Percentiles rank a stretch among this genome's conserved stretches.
Conservation (phyloP, 2,888 invertebrate species). For the Gandaritis pyraliata region DNA sequence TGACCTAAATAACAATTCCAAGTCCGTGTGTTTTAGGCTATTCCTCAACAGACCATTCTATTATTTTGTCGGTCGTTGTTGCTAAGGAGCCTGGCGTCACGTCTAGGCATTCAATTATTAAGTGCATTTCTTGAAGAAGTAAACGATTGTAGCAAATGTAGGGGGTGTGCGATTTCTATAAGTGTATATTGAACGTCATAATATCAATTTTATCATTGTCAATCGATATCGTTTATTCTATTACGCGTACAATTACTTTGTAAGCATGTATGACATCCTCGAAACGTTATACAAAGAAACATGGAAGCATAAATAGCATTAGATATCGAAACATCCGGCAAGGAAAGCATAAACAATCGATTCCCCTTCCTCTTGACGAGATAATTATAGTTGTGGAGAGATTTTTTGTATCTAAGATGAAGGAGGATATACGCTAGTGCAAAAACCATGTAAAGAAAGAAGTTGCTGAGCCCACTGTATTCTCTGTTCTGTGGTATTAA, state of each 20-base stretch:
- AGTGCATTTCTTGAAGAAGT: too few species aligned
- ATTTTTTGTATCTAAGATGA: conserved; percentile 52
- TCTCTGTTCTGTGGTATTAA: too few species aligned
- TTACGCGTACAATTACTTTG: not conserved
- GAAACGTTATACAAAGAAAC: conserved; percentile 42
- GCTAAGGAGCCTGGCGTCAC: too few species aligned
- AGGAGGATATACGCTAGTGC: conserved; percentile 52
- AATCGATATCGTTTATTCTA: not conserved
- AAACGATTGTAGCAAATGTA: too few species aligned
- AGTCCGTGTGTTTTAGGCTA: too few species aligned
- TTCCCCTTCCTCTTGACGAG: conserved; percentile 64
- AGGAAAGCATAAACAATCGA: conserved; percentile 74
- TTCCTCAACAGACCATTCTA: too few species aligned
- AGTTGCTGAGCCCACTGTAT: conserved; percentile 34
- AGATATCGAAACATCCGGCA: conserved; percentile 66
- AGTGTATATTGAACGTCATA: too few species aligned
- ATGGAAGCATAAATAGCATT: conserved; percentile 50
- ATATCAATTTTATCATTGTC: not conserved
- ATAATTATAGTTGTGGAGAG: conserved; percentile 62
- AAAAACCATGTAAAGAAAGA: conserved; percentile 53
- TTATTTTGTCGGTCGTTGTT: too few species aligned
- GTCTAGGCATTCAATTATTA: too few species aligned
- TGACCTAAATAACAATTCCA: too few species aligned
- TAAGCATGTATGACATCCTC: conserved; percentile 32
- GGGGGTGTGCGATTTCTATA: too few species aligned